Conservation (phyloP, 30 jellyfish, hydroid and myxozoan species). For the Nemopilema nomurai region DNA sequence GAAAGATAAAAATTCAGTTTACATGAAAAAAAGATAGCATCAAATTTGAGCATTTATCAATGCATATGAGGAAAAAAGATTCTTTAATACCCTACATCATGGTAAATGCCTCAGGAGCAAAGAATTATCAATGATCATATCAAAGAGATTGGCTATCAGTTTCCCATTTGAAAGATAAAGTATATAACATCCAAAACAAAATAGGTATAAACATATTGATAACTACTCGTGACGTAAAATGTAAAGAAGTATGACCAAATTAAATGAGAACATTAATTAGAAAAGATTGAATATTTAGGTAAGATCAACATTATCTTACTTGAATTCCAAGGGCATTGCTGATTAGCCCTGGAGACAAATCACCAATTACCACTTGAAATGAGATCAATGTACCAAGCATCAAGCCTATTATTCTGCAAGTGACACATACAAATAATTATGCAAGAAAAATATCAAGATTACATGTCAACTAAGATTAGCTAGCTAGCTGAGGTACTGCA, state of each 20-base stretch:
- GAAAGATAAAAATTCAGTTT: not conserved
- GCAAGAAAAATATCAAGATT: not conserved
- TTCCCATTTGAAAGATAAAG: too few relatives aligned
- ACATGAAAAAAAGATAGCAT: too few relatives aligned
- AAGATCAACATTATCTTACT: slow-evolving; percentile 18
- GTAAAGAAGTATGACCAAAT: too few relatives aligned
- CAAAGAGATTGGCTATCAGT: too few relatives aligned
- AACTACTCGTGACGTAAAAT: too few relatives aligned
- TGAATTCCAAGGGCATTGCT: slow-evolving; percentile 59
- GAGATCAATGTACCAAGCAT: slow-evolving; percentile 94
- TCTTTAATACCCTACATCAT: too few relatives aligned
- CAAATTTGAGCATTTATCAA: too few relatives aligned
- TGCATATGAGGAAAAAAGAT: too few relatives aligned
- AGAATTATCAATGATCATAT: too few relatives aligned
- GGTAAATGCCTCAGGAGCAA: too few relatives aligned
- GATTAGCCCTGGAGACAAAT: slow-evolving; percentile 90
- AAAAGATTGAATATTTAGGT: not conserved
- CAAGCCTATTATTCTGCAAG: slow-evolving; percentile 81
- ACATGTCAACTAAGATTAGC: not conserved
- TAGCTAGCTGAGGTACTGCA: not conserved
- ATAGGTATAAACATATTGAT: too few relatives aligned
- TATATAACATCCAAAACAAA: too few relatives aligned
- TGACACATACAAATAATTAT: not conserved
- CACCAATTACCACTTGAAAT: slow-evolving; percentile 98
- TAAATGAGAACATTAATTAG: not conserved